Conservation (phyloP, 2,113 vertebrate species). For the Platycercus adscitus region DNA sequence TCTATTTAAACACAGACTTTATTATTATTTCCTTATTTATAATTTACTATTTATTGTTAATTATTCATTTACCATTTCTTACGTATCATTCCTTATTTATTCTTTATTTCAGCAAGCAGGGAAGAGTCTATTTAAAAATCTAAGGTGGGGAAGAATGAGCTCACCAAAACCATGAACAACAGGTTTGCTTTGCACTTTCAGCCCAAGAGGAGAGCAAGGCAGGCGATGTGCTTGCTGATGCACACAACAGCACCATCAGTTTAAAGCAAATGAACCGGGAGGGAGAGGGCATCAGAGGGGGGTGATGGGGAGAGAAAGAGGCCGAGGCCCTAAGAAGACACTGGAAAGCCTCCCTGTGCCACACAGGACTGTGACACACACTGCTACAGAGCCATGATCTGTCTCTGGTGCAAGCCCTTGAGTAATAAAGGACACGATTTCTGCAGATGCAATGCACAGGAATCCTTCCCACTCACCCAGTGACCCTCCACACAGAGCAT, state of each 20-base stretch:
- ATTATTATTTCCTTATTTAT: background rate
- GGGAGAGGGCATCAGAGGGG: slow-evolving; percentile 1
- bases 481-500: background rate
- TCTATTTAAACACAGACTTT: slow-evolving; percentile 27
- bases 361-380: background rate
- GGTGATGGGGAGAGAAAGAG: background rate
- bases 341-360: background rate
- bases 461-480: background rate
- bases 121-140: slow-evolving; percentile 42
- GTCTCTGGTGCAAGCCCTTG: background rate
- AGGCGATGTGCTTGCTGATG: slow-evolving; percentile 5
- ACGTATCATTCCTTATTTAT: background rate
- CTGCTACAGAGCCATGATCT: background rate
- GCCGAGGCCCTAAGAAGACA: background rate
- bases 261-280: slow-evolving; percentile 27
- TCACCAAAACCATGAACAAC: slow-evolving; percentile 66
- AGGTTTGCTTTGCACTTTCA: slow-evolving; percentile 58
- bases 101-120: background rate
- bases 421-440: background rate
- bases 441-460: background rate
- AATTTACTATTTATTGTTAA: background rate
- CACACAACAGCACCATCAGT: slow-evolving; percentile 27
- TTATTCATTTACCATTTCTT: background rate
- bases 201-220: slow-evolving; percentile 60
- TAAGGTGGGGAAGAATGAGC: slow-evolving; percentile 65